Conservation (phyloP, 2,113 vertebrate genomes). For the Cephalopholis sonnerati region DNA sequence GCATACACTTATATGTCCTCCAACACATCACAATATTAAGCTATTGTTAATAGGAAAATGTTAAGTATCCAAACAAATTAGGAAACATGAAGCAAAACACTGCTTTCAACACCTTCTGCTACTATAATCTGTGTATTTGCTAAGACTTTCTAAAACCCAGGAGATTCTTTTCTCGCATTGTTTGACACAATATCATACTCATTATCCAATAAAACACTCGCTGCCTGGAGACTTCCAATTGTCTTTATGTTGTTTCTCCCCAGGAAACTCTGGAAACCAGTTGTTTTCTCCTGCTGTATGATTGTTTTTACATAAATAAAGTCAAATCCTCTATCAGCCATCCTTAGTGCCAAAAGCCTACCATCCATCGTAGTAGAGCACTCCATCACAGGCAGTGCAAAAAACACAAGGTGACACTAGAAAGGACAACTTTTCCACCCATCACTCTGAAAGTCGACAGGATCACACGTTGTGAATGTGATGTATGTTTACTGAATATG, state of each 20-base stretch:
- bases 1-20: not conserved
- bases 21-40: not conserved
- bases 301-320: slow-evolving; percentile 21
- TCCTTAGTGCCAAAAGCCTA: not conserved
- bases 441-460: slow-evolving; percentile 2
- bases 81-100: not conserved
- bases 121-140: not conserved
- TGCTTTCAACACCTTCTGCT: not conserved
- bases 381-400: not conserved
- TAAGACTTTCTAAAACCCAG: not conserved
- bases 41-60: not conserved
- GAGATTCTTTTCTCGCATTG: not conserved
- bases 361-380: not conserved
- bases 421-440: not conserved
- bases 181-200: not conserved
- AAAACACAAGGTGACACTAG: slow-evolving; percentile 1
- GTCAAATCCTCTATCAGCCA: not conserved
- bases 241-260: slow-evolving; percentile 3
- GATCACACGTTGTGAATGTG: not conserved
- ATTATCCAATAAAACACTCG: not conserved
- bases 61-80: not conserved
- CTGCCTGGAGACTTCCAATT: not conserved
- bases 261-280: not conserved
- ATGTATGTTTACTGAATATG: not conserved
- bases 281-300: not conserved